Evolutionary conservation across 2,113 vertebrate species (phyloP), one percentile per base, ranked within the genome.

Genomic region (Polypterus bichir): DNA sequence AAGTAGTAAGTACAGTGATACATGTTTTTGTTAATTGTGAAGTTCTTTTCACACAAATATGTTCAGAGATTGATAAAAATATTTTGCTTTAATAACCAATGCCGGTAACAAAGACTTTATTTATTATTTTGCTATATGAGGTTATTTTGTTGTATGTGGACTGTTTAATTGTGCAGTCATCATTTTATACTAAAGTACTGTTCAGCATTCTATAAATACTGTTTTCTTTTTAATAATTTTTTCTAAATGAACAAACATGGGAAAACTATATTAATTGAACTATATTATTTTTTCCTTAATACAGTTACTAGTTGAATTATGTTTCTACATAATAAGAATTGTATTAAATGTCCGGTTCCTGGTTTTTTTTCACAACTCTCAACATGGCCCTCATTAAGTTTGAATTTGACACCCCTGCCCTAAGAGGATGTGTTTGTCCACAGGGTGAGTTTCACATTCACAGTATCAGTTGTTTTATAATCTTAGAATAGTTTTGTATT

Each of bases 311-410:
- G 55, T 44, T 44, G 11, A 5, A n/a, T 57, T 57, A 57, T 57
- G 6, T 57, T 57, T 57, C 55, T 3, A 27, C 55, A 57, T 27
- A 57, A 57, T 45, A 46, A 10, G 3, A 59, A 45, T 59, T 9
- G 73, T 80, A 59, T 73, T 72, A 73, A 49, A 47, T 10, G 9
- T 11, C 62, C 45, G 47, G 27, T 52, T 49, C 52, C 48, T 45
- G 44, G 11, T 11, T 44, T 60, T 44, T 3, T 5, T 7, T 73
- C 78, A 54, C 27, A 27, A 27, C 27, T 27, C 27, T 27, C 27
- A 27, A 27, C 2, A 27, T 27, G 27, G 27, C 27, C 27, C 27
- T 27, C 27, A 27, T 27, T 27, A 27, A 27, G 27, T 27, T 27
- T 27, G 27, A 27, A 27, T 27, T 27, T 27, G 27, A 27, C 27